phyloP scores from a whole-genome alignment of 2,797 vertebrate genomes.

The Loris lydekkerianus region DNA sequence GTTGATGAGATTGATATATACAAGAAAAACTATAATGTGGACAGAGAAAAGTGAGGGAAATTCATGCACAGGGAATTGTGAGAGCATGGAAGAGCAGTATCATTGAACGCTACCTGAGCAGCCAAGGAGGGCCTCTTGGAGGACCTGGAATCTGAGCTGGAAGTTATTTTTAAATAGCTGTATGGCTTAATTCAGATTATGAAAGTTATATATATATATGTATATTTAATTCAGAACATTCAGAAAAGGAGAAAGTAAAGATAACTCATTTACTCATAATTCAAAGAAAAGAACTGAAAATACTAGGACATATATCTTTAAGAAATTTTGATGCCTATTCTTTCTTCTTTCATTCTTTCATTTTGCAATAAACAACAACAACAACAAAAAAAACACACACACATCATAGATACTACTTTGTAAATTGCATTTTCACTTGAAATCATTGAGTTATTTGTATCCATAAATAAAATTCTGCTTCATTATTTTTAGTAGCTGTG shows the following conservation, averaged over 20 bases:
- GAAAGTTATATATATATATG: background rate
- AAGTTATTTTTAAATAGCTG: background rate
- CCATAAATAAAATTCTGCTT: conserved; percentile 52
- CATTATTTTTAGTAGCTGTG: conserved; percentile 40
- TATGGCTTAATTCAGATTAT: conserved; percentile 38
- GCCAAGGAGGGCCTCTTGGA: background rate
- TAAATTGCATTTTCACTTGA: conserved; percentile 56
- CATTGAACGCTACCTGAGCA: background rate
- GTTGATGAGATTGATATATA: background rate
- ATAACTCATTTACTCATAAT: background rate
- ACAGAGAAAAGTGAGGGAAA: background rate
- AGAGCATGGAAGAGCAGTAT: background rate
- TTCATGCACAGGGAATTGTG: no score
- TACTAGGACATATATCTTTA: background rate
- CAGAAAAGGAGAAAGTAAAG: conserved; percentile 21
- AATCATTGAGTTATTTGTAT: conserved; percentile 34
- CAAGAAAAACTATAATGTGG: background rate
- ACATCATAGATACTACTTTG: background rate
- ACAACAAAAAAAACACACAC: background rate
- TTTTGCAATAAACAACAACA: background rate
- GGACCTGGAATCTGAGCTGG: background rate
- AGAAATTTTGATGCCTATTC: conserved; percentile 10
- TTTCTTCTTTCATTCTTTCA: conserved; percentile 15
- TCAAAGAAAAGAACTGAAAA: conserved; percentile 36
- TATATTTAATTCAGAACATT: background rate